These are phyloP conservation scores for Ariolimax columbianus DNA, from an alignment of 2,888 invertebrate genomes.

Conservation along the genomic window DNA sequence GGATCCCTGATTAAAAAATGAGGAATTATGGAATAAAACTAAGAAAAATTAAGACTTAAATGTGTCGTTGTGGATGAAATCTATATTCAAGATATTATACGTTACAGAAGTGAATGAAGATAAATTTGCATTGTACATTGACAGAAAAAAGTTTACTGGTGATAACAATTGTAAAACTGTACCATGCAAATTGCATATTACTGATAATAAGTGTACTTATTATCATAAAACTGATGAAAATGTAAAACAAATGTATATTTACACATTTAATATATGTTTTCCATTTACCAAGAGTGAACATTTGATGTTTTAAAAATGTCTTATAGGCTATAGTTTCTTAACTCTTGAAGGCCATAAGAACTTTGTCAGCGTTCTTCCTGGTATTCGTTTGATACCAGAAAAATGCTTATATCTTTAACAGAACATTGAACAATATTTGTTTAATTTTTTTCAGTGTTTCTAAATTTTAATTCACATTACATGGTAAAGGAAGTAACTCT, in stretches of 20 bases:
- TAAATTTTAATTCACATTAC: no score
- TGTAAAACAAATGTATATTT: background rate
- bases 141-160: background rate
- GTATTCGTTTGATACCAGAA: no score
- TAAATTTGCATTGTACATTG: background rate
- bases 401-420: no score
- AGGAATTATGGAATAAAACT: background rate
- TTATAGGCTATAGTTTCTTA: no score
- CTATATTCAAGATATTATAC: background rate
- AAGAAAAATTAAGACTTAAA: background rate
- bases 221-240: background rate
- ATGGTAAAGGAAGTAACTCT: no score
- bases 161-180: background rate
- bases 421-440: no score
- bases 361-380: no score
- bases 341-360: no score
- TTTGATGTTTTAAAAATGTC: background rate
- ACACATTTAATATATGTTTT: background rate
- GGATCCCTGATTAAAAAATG: background rate
- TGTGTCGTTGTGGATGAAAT: conserved; percentile 3
- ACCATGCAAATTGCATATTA: background rate
- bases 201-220: background rate
- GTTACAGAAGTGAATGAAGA: background rate
- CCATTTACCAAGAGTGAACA: background rate
- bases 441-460: no score